These are phyloP conservation scores for Cantharis lateralis DNA, from an alignment of 2,888 invertebrate species.

Conservation along the genomic window DNA sequence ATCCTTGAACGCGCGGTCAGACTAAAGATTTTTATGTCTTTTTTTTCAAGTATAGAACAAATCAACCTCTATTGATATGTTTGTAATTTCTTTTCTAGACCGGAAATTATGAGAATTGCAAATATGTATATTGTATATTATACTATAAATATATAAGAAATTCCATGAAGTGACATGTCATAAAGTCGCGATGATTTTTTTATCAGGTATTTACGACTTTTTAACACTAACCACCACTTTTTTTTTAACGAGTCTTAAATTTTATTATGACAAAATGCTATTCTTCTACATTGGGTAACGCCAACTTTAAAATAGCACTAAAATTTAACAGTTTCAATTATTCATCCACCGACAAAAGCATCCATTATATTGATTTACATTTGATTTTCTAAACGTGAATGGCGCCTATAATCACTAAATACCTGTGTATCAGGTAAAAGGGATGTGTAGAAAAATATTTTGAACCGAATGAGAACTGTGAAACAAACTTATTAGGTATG, in stretches of 20 bases:
- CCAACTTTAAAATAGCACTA: neutral
- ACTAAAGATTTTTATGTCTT: neutral
- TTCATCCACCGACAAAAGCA: neutral
- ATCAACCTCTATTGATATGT: neutral
- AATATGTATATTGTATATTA: neutral
- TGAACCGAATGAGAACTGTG: neutral
- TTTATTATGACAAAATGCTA: neutral
- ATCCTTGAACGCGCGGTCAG: slow-evolving; percentile 18
- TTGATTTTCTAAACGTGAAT: neutral
- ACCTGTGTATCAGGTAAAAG: slow-evolving; percentile 10
- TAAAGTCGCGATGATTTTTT: slow-evolving; percentile 12
- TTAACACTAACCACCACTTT: neutral
- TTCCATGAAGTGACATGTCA: slow-evolving; percentile 13
- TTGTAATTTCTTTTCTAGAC: neutral
- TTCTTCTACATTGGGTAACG: neutral
- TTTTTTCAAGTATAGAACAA: neutral
- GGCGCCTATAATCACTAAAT: slow-evolving; percentile 12
- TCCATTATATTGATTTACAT: slow-evolving; percentile 9
- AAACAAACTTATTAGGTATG: neutral
- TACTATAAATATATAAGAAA: slow-evolving; percentile 9
- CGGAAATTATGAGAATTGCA: slow-evolving; percentile 9
- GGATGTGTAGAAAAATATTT: neutral
- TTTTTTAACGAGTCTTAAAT: neutral
- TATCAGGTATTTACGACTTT: slow-evolving; percentile 4
- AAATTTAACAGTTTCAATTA: neutral